Evolutionary conservation across 1,140 invertebrate species (phyloP).

Genomic region (Heliconius melpomene): DNA sequence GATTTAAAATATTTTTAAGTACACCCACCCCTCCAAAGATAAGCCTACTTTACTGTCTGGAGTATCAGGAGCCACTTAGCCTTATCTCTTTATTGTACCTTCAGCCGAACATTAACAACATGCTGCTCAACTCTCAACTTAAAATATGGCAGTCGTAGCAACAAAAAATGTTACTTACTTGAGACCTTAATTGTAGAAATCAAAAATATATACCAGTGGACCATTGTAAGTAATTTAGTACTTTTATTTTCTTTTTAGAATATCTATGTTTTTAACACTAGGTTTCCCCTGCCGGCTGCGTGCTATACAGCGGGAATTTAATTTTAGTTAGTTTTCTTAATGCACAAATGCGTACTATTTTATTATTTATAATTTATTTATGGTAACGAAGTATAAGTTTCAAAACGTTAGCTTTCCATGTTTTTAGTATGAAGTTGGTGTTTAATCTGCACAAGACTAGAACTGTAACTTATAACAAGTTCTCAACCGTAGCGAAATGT

Average conservation of each 20-base stretch:
- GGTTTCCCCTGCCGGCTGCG: no score
- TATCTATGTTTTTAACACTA: not conserved
- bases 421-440: not conserved
- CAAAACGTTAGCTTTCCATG: not conserved
- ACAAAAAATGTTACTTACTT: not conserved
- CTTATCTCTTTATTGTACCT: slow-evolving; percentile 67
- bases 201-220: not conserved
- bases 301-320: no score
- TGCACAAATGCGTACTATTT: no score
- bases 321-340: no score
- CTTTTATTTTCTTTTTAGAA: not conserved
- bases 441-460: slow-evolving; percentile 3
- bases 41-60: slow-evolving; percentile 66
- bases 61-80: slow-evolving; percentile 49
- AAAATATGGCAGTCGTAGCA: slow-evolving; percentile 15
- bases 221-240: no score
- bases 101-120: slow-evolving; percentile 60
- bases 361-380: not conserved
- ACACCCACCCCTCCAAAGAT: slow-evolving; percentile 51
- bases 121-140: slow-evolving; percentile 41
- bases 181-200: not conserved
- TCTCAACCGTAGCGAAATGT: not conserved
- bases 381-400: not conserved
- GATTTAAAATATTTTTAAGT: slow-evolving; percentile 18
- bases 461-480: not conserved